Percentiles rank a stretch among this genome's conserved stretches.
Conservation (phyloP, 23 tunicate species). For the Styela clava region DNA sequence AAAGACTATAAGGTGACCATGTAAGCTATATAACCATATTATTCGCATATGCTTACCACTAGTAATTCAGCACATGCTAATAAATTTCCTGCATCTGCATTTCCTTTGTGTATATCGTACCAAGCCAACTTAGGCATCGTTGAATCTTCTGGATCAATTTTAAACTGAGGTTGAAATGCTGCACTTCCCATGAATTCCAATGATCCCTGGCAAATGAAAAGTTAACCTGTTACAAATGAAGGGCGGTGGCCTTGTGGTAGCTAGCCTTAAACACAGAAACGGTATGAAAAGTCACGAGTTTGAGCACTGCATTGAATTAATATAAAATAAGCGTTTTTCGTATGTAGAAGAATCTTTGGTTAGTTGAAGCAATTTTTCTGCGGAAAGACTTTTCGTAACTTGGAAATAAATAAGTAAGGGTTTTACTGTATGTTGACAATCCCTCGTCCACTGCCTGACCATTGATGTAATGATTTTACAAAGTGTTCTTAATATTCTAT, state of each 20-base stretch:
- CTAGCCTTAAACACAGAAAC: too few relatives aligned
- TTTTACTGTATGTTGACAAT: too few relatives aligned
- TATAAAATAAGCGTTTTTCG: background rate
- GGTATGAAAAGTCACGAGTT: background rate
- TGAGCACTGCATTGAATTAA: background rate
- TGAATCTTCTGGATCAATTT: conserved; percentile 54
- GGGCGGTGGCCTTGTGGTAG: background rate
- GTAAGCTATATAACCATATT: too few relatives aligned
- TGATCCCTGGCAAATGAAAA: conserved; percentile 39
- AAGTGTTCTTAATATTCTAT: too few relatives aligned
- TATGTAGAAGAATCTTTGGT: too few relatives aligned
- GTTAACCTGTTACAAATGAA: background rate
- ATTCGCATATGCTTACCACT: conserved; percentile 72
- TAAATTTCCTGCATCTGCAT: conserved; percentile 53
- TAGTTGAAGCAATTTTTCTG: too few relatives aligned
- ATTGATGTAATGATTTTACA: too few relatives aligned
- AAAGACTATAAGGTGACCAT: too few relatives aligned
- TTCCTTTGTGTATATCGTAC: conserved; percentile 49
- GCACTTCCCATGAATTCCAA: conserved; percentile 88
- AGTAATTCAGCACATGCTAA: conserved; percentile 73
- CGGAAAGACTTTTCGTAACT: too few relatives aligned
- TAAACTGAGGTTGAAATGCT: conserved; percentile 39
- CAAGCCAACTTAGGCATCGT: conserved; percentile 38
- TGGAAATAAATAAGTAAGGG: too few relatives aligned
- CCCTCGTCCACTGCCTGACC: too few relatives aligned